Conservation (phyloP, 2,797 vertebrate species). For the Tokudaia muenninki region DNA sequence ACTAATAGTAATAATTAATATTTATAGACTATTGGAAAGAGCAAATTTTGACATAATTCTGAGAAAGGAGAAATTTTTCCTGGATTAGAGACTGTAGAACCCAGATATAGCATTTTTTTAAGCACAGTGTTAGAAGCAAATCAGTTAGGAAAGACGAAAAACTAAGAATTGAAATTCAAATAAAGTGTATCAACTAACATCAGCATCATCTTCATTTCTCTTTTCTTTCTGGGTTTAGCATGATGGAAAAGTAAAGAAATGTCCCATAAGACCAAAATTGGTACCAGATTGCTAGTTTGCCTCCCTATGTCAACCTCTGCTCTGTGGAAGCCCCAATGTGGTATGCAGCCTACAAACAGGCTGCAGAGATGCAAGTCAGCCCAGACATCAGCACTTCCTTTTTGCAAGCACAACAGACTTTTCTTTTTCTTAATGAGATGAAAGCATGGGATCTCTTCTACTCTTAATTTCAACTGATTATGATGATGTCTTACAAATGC, state of each 20-base stretch:
- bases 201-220: background rate
- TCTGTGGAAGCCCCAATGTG: background rate
- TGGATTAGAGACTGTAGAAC: background rate
- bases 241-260: background rate
- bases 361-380: background rate
- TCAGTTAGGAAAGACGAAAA: background rate
- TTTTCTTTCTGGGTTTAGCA: background rate
- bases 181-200: background rate
- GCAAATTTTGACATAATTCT: constrained; percentile 23
- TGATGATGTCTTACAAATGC: background rate
- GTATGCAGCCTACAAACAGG: background rate
- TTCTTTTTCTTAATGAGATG: constrained; percentile 26
- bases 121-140: background rate
- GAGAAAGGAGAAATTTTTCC: background rate
- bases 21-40: background rate
- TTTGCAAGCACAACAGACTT: constrained; percentile 53
- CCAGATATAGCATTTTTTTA: background rate
- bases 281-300: background rate
- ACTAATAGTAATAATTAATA: background rate
- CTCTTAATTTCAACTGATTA: constrained; percentile 35
- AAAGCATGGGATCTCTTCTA: constrained; percentile 8
- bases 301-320: background rate
- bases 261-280: background rate
- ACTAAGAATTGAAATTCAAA: constrained; percentile 26
- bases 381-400: background rate